phyloP scores from a whole-genome alignment of 2,113 vertebrate species.

The Gavialis gangeticus region DNA sequence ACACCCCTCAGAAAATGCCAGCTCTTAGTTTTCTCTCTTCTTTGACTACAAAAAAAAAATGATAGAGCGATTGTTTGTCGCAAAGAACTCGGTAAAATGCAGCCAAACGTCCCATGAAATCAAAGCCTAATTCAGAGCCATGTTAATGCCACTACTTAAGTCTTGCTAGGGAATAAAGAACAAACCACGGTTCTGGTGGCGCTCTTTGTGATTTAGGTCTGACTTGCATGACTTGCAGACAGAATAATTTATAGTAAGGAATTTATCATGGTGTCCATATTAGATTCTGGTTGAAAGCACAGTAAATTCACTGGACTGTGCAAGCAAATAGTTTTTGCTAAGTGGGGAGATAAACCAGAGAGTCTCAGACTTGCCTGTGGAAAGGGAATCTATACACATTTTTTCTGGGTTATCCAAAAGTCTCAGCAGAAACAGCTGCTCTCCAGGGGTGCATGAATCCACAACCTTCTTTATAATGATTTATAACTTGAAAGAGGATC shows the following conservation, averaged over 20 bases:
- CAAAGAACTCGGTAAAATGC: fast-evolving
- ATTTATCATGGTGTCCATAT: neutral
- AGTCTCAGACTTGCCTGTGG: fast-evolving
- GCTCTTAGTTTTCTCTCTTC: no score
- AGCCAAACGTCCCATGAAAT: conserved; percentile 4
- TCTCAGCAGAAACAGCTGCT: neutral
- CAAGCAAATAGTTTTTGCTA: neutral
- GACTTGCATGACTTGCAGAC: fast-evolving
- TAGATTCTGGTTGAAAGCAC: neutral
- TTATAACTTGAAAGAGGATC: neutral
- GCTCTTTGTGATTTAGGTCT: fast-evolving
- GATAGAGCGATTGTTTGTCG: no score
- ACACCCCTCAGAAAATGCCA: no score
- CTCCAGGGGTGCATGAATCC: fast-evolving
- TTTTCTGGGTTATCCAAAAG: neutral
- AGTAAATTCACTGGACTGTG: neutral
- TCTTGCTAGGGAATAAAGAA: neutral
- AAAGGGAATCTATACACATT: neutral
- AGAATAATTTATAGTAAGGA: neutral
- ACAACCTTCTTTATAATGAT: fast-evolving
- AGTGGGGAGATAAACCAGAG: neutral
- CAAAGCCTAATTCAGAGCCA: fast-evolving
- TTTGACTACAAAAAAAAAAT: no score
- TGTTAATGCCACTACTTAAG: neutral
- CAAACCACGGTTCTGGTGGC: fast-evolving